A percentile compares a stretch with the other conserved stretches of the same genome.
Evolutionary conservation across 2,888 invertebrate species (phyloP).

Genomic region (Hanleya hanleyi): DNA sequence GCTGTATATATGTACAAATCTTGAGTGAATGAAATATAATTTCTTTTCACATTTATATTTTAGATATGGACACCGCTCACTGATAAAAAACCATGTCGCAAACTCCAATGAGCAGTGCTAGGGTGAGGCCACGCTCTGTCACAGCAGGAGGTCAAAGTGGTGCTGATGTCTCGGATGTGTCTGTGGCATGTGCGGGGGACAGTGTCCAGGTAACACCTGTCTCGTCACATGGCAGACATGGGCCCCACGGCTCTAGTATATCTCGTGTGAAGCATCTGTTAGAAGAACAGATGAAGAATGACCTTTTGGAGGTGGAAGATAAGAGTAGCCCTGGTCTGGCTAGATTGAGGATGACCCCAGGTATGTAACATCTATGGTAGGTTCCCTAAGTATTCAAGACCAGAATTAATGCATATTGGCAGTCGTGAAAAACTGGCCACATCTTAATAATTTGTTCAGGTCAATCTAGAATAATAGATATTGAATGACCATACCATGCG

Average conservation of each 20-base stretch:
- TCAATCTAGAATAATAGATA: no score
- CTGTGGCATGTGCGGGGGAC: not conserved
- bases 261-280: not conserved
- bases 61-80: not conserved
- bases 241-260: not conserved
- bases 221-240: not conserved
- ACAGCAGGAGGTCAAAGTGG: no score
- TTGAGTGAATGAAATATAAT: no score
- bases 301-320: slow-evolving; percentile 28
- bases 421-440: no score
- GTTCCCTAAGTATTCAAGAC: no score
- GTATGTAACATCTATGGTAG: slow-evolving; percentile 36
- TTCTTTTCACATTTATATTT: no score
- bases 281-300: not conserved
- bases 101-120: not conserved
- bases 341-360: slow-evolving; percentile 59
- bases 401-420: no score
- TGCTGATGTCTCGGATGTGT: not conserved
- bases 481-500: no score
- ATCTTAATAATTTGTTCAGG: no score
- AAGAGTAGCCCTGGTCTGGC: slow-evolving; percentile 59
- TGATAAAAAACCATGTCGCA: not conserved
- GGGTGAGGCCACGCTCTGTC: not conserved
- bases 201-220: not conserved
- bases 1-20: no score